A percentile compares a stretch with the other conserved stretches of the same genome.
Conservation (phyloP, 2,888 invertebrate genomes). For the Leptinotarsa haldemani region DNA sequence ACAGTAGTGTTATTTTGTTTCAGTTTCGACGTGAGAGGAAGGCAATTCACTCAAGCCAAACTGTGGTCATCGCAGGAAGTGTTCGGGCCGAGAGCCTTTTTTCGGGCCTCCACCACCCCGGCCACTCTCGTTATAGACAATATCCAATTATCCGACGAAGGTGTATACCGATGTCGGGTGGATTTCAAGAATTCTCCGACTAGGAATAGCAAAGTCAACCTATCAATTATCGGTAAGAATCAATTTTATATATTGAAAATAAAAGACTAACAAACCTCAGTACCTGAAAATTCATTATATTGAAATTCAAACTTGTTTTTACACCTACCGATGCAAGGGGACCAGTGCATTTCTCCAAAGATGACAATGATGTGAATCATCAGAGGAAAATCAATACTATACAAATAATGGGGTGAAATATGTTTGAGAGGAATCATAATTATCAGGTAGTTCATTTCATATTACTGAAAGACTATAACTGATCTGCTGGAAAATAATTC, state of each 20-base stretch:
- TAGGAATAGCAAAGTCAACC: conserved; percentile 78
- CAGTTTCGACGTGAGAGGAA: conserved; percentile 73
- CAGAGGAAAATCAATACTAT: no score
- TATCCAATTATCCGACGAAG: conserved; percentile 73
- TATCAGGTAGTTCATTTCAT: no score
- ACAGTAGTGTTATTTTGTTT: conserved; percentile 54
- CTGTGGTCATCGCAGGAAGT: conserved; percentile 72
- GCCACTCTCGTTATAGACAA: conserved; percentile 72
- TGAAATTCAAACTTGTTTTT: not conserved
- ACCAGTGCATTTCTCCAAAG: not conserved
- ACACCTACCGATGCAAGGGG: no score
- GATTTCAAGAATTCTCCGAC: conserved; percentile 81
- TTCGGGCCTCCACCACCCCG: conserved; percentile 69
- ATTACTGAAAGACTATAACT: no score
- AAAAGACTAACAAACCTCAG: no score
- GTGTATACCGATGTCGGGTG: conserved; percentile 78
- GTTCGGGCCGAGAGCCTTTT: conserved; percentile 71
- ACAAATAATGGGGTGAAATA: no score
- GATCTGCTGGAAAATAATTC: no score
- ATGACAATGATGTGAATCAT: no score
- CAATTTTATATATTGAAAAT: not conserved
- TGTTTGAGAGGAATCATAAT: no score
- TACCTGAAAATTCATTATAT: not conserved
- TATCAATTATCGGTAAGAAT: conserved; percentile 78
- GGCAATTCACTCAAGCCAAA: conserved; percentile 69